Evolutionary conservation across 2,888 invertebrate species (phyloP).

Genomic region (Crocallis elinguaria): DNA sequence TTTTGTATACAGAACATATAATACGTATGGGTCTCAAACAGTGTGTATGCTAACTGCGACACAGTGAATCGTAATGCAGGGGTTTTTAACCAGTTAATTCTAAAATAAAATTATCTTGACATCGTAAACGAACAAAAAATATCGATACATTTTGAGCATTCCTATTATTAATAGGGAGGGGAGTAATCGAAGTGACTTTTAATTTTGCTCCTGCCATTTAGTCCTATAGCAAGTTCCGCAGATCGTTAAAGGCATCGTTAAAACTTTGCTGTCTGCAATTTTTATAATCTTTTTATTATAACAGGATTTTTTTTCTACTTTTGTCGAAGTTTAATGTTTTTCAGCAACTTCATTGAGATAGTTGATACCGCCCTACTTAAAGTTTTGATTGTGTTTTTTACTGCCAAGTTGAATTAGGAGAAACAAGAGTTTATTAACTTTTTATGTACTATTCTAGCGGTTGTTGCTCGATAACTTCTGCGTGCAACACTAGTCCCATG

Average conservation of each 20-base stretch:
- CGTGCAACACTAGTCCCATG: no score
- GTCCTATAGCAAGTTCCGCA: conserved; percentile 30
- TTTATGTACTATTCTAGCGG: not conserved
- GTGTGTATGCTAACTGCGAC: no score
- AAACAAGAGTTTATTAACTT: not conserved
- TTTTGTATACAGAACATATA: not conserved
- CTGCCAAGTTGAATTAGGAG: conserved; percentile 5
- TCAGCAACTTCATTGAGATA: conserved; percentile 11
- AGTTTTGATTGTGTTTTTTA: conserved; percentile 21
- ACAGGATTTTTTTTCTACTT: conserved; percentile 22
- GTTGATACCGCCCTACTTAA: conserved; percentile 15
- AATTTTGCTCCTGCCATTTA: conserved; percentile 35
- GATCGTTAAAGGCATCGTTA: conserved; percentile 37
- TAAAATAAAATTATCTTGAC: not conserved
- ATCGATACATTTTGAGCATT: conserved; percentile 3
- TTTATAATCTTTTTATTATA: conserved; percentile 34
- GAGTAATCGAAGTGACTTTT: conserved; percentile 30
- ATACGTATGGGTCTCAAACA: no score
- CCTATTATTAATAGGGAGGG: conserved; percentile 10
- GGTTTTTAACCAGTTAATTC: no score
- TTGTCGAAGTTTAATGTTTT: conserved; percentile 12
- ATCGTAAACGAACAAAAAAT: not conserved
- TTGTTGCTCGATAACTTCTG: no score
- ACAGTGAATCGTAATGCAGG: no score
- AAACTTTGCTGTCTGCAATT: conserved; percentile 33